phyloP scores from a whole-genome alignment of 2,797 vertebrate genomes.

The Apogon hyalosoma region DNA sequence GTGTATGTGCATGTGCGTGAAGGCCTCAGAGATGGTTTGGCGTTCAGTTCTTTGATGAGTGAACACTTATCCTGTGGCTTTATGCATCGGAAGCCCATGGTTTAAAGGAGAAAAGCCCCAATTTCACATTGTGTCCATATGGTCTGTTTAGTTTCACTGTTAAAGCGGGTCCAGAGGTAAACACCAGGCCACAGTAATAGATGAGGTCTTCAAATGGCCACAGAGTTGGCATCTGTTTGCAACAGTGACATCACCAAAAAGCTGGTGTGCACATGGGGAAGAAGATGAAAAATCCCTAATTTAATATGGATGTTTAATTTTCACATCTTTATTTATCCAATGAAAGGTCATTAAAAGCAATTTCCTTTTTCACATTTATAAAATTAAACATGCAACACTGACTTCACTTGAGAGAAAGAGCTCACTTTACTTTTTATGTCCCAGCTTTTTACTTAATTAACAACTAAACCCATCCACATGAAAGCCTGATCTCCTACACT shows the following conservation, averaged over 20 bases:
- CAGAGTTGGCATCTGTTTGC: slow-evolving; percentile 1
- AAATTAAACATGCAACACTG: slow-evolving; percentile 1
- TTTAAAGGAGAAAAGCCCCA: slow-evolving; percentile 56
- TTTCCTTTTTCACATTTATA: slow-evolving; percentile 21
- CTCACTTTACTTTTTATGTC: slow-evolving; percentile 6
- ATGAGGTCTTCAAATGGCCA: slow-evolving; percentile 48
- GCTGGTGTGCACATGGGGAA: slow-evolving; percentile 53
- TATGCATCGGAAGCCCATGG: slow-evolving; percentile 60
- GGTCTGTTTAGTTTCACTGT: slow-evolving; percentile 31
- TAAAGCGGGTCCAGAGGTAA: slow-evolving; percentile 54
- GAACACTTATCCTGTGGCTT: slow-evolving; percentile 54
- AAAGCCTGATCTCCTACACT: slow-evolving; percentile 6
- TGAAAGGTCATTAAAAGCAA: slow-evolving; percentile 17
- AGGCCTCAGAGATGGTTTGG: slow-evolving; percentile 57
- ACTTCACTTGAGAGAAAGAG: not conserved
- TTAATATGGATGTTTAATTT: slow-evolving; percentile 33
- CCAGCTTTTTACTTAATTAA: not conserved
- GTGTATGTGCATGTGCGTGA: slow-evolving; percentile 41
- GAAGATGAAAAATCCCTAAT: slow-evolving; percentile 19
- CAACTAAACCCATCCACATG: not conserved
- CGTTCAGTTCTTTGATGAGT: slow-evolving; percentile 66
- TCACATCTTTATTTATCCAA: slow-evolving; percentile 28
- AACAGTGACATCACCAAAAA: slow-evolving; percentile 57
- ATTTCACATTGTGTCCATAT: slow-evolving; percentile 69
- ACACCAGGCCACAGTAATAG: slow-evolving; percentile 45